Base-by-base conservation (phyloP, 2,797 vertebrate genomes). In the Siniperca obscura region DNA sequence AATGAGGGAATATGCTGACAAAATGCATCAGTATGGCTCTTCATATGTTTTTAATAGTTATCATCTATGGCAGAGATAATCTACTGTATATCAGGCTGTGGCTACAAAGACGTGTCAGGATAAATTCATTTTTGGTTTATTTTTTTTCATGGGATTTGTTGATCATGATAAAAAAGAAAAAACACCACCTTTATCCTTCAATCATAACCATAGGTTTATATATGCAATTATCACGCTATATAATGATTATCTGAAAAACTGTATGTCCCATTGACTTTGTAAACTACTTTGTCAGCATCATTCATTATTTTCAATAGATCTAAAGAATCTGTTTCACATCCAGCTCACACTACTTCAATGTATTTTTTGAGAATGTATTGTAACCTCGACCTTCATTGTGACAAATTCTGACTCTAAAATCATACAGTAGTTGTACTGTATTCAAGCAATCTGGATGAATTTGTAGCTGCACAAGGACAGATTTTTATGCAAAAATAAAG, bases 261-360 rank as follows among this genome's bases (percentile, higher is more conserved):
- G 44, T 2, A 71, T 21, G 22, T 61, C 38, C 38, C 59, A 68
- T 5, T 66, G 66, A 79, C 46, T 38, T 34, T 40, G 27, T 38
- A 36, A 71, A 76, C 59, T 53, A 59, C 46, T 82, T 80, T 60
- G 65, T 17, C 72, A 69, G 74, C 70, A 71, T 66, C n/a, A 62
- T 74, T 74, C 59, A 30, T 76, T 34, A 70, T 78, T 76, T 80
- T 77, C 61, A 68, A 61, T 53, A 64, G 56, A 55, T 69, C 55
- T 55, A 50, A 30, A 74, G 40, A 11, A 19, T 55, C 40, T 12
- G 22, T 9, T 64, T 68, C 36, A 48, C 42, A 50, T 22, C 34
- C 17, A 44, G 53, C 60, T 30, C 53, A 66, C 46, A 60, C 50
- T 61, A 10, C 25, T 56, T 38, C n/a, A 44, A 25, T 38, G 17